phyloP scores from a whole-genome alignment of 2,797 vertebrate genomes.

The Falco rusticolus region DNA sequence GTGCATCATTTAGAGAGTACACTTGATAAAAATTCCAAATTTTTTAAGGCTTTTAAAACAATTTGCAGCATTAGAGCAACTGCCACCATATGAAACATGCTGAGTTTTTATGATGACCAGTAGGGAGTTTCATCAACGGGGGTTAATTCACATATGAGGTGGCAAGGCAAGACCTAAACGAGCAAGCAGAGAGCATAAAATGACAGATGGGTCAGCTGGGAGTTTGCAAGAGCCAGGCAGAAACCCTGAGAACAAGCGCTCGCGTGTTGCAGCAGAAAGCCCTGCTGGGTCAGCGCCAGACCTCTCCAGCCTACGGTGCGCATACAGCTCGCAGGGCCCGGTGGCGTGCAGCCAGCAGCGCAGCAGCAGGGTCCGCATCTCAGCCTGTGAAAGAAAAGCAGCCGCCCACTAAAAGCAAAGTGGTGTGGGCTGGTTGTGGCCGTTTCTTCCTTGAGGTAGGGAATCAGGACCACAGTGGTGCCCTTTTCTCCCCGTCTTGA shows the following conservation, averaged over 20 bases:
- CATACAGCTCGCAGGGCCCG: neutral
- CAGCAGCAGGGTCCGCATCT: neutral
- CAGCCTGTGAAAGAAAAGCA: neutral
- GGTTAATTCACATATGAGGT: neutral
- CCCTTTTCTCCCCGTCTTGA: neutral
- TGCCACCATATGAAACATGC: neutral
- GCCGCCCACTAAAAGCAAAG: neutral
- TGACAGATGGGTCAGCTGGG: neutral
- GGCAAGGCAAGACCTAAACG: neutral
- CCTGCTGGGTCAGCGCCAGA: neutral
- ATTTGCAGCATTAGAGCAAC: neutral
- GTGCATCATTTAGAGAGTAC: neutral
- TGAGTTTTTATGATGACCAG: neutral
- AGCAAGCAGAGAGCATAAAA: fast-evolving
- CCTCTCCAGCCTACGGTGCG: fast-evolving
- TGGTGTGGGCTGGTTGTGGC: neutral
- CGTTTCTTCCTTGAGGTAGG: neutral
- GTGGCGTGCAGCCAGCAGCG: fast-evolving
- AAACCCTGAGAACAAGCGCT: fast-evolving
- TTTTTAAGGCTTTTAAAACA: neutral
- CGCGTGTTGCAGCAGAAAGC: neutral
- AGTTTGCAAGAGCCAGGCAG: neutral
- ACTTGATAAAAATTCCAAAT: neutral
- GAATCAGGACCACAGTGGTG: neutral
- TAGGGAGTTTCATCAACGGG: neutral